phyloP scores from a whole-genome alignment of 2,888 invertebrate genomes.

The Eupeodes latifasciatus region DNA sequence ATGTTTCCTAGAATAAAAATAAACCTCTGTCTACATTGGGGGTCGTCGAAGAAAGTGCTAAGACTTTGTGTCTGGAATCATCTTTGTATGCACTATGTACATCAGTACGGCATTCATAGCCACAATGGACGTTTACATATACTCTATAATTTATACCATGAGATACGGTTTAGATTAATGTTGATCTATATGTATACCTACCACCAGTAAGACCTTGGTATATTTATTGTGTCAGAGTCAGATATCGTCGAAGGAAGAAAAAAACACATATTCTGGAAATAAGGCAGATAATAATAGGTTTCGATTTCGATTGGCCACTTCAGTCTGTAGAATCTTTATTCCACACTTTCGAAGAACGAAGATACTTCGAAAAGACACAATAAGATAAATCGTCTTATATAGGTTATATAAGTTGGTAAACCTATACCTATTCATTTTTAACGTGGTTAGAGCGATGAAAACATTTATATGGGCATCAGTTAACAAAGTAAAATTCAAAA shows the following conservation, averaged over 20 bases:
- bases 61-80: not conserved
- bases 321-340: constrained; percentile 31
- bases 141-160: not conserved
- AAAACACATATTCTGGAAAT: constrained; percentile 14
- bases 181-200: not conserved
- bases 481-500: not conserved
- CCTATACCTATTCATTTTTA: constrained; percentile 39
- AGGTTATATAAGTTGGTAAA: too few relatives aligned
- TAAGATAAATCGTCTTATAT: constrained; percentile 23
- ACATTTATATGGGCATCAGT: not conserved
- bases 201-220: not conserved
- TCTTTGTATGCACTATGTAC: not conserved
- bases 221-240: not conserved
- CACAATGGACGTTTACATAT: not conserved
- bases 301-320: constrained; percentile 67
- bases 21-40: constrained; percentile 22
- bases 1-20: constrained; percentile 63
- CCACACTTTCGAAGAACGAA: constrained; percentile 20
- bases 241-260: too few relatives aligned
- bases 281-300: constrained; percentile 60
- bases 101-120: not conserved
- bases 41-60: constrained; percentile 28
- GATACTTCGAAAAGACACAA: not conserved
- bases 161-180: not conserved
- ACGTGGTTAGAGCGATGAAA: not conserved